Evolutionary conservation across 2,113 vertebrate genomes (phyloP).

Genomic region (Monopterus albus): DNA sequence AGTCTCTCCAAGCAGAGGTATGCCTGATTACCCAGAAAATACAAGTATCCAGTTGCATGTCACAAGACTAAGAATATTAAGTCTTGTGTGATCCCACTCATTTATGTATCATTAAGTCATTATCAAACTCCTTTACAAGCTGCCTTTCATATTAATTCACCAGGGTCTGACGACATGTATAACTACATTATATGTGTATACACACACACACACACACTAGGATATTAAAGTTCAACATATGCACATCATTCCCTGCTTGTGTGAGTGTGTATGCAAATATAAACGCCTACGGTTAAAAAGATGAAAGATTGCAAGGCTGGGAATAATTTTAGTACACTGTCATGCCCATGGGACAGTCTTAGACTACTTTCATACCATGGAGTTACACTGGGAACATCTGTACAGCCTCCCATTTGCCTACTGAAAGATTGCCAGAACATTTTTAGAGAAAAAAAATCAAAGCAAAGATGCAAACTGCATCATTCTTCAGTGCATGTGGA

Average conservation of each 20-base stretch:
- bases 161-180: not conserved
- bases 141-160: constrained; percentile 1
- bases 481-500: not conserved
- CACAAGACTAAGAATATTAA: not conserved
- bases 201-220: too few relatives aligned
- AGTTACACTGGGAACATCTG: constrained; percentile 1
- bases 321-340: constrained; percentile 33
- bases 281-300: not conserved
- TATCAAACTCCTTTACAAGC: not conserved
- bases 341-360: constrained; percentile 6
- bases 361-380: constrained; percentile 16
- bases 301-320: constrained; percentile 42
- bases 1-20: not conserved
- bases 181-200: too few relatives aligned
- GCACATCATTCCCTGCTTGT: not conserved
- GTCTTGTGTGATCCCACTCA: not conserved
- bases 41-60: not conserved
- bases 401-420: not conserved
- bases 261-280: not conserved
- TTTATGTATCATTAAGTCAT: not conserved
- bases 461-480: not conserved
- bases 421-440: constrained; percentile 4
- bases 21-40: not conserved
- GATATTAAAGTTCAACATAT: not conserved
- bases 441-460: not conserved